Evolutionary conservation across 1,140 invertebrate genomes (phyloP).

Genomic region (Brachionus koreanus): DNA sequence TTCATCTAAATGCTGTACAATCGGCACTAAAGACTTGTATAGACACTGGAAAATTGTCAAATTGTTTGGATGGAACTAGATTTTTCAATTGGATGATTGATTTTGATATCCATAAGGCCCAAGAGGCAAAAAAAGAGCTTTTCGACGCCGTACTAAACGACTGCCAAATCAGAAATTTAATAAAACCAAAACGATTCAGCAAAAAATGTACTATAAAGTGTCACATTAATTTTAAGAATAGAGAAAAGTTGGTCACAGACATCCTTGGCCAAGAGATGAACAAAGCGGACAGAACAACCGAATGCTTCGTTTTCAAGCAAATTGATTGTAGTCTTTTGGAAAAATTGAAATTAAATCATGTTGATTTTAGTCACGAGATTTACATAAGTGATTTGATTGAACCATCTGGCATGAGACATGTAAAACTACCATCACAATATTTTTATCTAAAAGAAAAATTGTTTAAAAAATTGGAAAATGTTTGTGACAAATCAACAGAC

Average conservation of each 20-base stretch:
- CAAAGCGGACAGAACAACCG: background rate
- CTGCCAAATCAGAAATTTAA: background rate
- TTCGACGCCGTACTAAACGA: background rate
- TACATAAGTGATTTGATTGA: background rate
- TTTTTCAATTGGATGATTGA: background rate
- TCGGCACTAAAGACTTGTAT: background rate
- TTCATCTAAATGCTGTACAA: background rate
- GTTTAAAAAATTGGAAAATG: background rate
- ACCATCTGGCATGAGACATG: background rate
- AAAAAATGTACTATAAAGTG: background rate
- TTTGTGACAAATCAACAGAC: background rate
- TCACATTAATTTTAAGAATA: constrained; percentile 10
- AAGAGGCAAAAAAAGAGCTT: background rate
- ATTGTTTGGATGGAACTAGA: background rate
- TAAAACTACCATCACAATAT: background rate
- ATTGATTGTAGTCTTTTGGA: background rate
- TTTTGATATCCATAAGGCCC: background rate
- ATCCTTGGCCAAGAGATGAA: background rate
- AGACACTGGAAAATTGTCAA: background rate
- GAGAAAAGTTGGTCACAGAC: background rate
- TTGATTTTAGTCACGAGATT: background rate
- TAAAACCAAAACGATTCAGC: background rate
- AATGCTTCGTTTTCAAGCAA: background rate
- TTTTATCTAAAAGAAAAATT: background rate
- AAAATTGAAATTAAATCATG: background rate